phyloP scores from a whole-genome alignment of 2,113 vertebrate genomes.

The Plecotus auritus region DNA sequence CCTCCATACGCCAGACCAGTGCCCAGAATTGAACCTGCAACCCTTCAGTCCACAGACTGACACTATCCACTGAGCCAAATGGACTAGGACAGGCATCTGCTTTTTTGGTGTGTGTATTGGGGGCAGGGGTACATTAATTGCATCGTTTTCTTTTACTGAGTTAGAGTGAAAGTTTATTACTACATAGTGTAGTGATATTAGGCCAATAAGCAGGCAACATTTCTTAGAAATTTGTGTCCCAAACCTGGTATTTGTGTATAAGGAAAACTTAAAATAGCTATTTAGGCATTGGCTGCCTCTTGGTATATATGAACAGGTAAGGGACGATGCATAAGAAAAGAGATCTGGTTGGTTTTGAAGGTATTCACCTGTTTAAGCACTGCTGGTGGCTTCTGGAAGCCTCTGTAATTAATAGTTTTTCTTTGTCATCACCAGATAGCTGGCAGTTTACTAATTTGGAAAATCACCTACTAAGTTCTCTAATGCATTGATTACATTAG shows the following conservation, averaged over 20 bases:
- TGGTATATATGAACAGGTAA: not conserved
- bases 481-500: conserved; percentile 9
- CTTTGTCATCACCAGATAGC: not conserved
- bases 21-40: too few relatives aligned
- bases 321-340: not conserved
- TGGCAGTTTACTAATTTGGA: conserved; percentile 1
- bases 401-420: not conserved
- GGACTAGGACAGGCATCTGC: too few relatives aligned
- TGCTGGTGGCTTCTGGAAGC: not conserved
- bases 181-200: not conserved
- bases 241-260: not conserved
- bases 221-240: not conserved
- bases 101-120: not conserved
- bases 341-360: not conserved
- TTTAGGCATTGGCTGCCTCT: not conserved
- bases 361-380: not conserved
- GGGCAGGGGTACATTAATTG: not conserved
- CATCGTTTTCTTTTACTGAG: not conserved
- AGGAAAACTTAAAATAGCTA: not conserved
- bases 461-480: not conserved
- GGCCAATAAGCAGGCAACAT: not conserved
- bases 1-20: too few relatives aligned
- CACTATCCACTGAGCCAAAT: too few relatives aligned
- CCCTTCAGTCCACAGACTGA: too few relatives aligned
- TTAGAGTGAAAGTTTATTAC: not conserved